Evolutionary conservation across 2,888 invertebrate genomes (phyloP), one percentile per base, ranked within the genome.

Genomic region (Stenodera caucasica): DNA sequence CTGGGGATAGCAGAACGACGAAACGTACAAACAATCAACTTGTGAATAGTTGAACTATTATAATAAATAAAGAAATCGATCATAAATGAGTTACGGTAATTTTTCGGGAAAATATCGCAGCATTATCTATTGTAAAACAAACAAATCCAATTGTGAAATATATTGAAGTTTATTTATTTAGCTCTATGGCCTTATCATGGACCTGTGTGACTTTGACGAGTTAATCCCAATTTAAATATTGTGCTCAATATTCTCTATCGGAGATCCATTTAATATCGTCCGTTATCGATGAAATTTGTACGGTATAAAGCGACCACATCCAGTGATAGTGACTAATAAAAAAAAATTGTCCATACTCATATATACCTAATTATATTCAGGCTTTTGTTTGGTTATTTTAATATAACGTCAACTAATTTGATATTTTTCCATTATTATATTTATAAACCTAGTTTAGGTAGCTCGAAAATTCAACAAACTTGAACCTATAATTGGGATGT

Each of bases 201-300:
- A 57, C 58, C 65, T 65, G 61, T 57, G 50, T 60, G 61, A 64
- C 63, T 57, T 30, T 70, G 68, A 70, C 70, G 68, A 66, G 68
- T 68, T 70, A 68, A 70, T 65, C 67, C 58, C 55, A 62, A 56
- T 57, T 64, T 63, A 70, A 70, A 70, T 65, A 67, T 58, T 58
- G 18, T 55, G 53, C 55, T 35, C 49, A 53, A 61, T 61, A 45
- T 23, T 8, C 14, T 6, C 37, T 37, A 45, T 45, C 21, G 18
- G 18, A 45, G 6, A 45, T 45, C 18, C 21, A 45, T 45, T 45
- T 45, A 45, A 26, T 26, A 26, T 9, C 30, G 6, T 30, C 2
- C 30, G 7, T 8, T 30, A 30, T 9, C 30, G 8, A 8, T 30
- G 30, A 30, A 30, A 30, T 30, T 30, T 30, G 30, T 30, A 2